Evolutionary conservation across 2,113 vertebrate species (phyloP).

Genomic region (Chlorocebus sabaeus): DNA sequence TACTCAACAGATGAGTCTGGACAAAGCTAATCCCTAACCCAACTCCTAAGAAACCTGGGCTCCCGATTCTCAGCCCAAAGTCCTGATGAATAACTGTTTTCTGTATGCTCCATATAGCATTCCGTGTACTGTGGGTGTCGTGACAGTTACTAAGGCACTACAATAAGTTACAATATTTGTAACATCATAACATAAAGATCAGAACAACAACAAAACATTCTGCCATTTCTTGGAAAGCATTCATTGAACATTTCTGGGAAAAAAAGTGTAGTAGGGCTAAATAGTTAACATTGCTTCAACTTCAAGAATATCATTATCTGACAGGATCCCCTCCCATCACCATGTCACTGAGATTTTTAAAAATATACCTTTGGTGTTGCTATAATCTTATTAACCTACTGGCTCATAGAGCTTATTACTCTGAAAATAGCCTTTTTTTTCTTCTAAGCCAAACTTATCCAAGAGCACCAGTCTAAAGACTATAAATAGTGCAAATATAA

Average conservation of each 20-base stretch:
- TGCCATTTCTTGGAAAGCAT: background rate
- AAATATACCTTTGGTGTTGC: background rate
- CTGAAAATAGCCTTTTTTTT: background rate
- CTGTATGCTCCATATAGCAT: background rate
- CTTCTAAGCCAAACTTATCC: background rate
- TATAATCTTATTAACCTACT: conserved; percentile 36
- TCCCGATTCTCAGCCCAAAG: background rate
- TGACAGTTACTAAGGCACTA: background rate
- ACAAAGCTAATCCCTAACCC: background rate
- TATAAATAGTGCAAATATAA: conserved; percentile 28
- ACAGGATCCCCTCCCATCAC: background rate
- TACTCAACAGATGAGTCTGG: background rate
- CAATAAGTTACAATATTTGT: background rate
- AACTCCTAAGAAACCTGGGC: background rate
- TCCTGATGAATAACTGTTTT: background rate
- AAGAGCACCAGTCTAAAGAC: background rate
- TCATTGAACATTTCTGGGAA: background rate
- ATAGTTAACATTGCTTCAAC: background rate
- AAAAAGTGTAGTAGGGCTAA: background rate
- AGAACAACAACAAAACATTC: background rate
- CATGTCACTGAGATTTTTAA: background rate
- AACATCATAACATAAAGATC: background rate
- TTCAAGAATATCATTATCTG: background rate
- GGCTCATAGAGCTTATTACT: background rate
- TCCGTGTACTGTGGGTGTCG: background rate